phyloP scores from a whole-genome alignment of 2,888 invertebrate species.

The Hesperia comma region DNA sequence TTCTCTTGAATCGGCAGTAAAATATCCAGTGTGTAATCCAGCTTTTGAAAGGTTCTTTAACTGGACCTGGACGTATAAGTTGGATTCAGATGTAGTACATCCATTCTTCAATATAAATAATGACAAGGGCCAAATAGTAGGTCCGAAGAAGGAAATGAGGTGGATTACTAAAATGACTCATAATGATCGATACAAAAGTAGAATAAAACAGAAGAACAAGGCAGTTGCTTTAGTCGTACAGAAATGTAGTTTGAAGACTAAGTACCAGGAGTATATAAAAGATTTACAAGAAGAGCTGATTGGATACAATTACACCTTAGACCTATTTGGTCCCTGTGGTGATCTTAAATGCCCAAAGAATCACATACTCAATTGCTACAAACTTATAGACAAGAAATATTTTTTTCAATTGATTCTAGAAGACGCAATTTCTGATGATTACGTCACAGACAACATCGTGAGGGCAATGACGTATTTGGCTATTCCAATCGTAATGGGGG shows the following conservation, averaged over 20 bases:
- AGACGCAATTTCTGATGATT: slow-evolving; percentile 63
- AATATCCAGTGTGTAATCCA: slow-evolving; percentile 61
- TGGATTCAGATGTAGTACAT: slow-evolving; percentile 67
- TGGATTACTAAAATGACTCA: slow-evolving; percentile 61
- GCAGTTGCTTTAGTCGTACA: slow-evolving; percentile 66
- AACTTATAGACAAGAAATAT: slow-evolving; percentile 63
- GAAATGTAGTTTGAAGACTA: slow-evolving; percentile 60
- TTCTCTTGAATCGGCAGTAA: slow-evolving; percentile 62
- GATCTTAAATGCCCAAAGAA: slow-evolving; percentile 58
- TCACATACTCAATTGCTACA: slow-evolving; percentile 55
- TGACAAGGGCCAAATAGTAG: slow-evolving; percentile 53
- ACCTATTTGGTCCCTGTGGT: slow-evolving; percentile 65
- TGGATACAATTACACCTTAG: slow-evolving; percentile 63
- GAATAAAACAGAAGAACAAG: slow-evolving; percentile 56
- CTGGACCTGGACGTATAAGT: slow-evolving; percentile 75
- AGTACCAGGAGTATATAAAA: slow-evolving; percentile 57
- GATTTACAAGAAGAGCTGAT: slow-evolving; percentile 59
- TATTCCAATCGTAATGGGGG: slow-evolving; percentile 67
- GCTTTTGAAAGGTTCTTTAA: slow-evolving; percentile 70
- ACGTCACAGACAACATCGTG: slow-evolving; percentile 62
- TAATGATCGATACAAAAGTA: slow-evolving; percentile 44
- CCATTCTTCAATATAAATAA: slow-evolving; percentile 63
- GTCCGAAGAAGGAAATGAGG: slow-evolving; percentile 56
- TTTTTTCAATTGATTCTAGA: slow-evolving; percentile 69
- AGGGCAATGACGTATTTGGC: slow-evolving; percentile 58